Base-by-base conservation (phyloP, 2,888 invertebrate species). In the Tetramorium bicarinatum region DNA sequence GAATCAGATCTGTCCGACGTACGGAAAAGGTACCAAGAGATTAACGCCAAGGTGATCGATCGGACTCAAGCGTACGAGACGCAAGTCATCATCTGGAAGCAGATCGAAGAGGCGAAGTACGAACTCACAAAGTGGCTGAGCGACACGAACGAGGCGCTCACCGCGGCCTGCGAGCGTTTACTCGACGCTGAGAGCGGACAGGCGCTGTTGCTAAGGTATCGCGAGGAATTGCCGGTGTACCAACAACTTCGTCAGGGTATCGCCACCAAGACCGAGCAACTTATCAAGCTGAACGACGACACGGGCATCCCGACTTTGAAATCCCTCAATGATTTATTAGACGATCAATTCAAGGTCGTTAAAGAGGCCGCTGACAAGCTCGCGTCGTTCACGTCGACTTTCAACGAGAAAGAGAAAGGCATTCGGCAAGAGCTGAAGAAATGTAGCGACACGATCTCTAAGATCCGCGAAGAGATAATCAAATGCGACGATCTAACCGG, bases 401-500 rank as follows among this genome's bases (percentile, higher is more conserved):
- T 98, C 87, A 97, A 97, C 85, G 96, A 97, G 75, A 96, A 97
- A 92, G 98, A 98, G 93, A 96, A 96, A 86, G 96, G 96, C 80
- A 95, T 98, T 8, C 96, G 97, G 87, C 96, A 96, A 67, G 96
- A 96, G 38, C 96, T 98, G 25, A 98, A 98, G 95, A 95, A 95
- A 7, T 96, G 97, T 0, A 96, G 97, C 6, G 97, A 97, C 85
- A 96, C 95, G 85, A 96, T 98, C 0, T 96, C 97, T 21, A 96
- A 96, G 93, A 95, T 98, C 29, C 96, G 98, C 25, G 98, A 98
- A 92, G 97, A 97, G 61, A 96, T 98, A n/a, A 97, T 98, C 61
- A 97, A 97, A 94, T 98, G 98, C 93, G 98, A 98, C 93, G 98
- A 98, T 92, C 96, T 98, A 95, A 97, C 98, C 3, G 99, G 99